Base-by-base conservation (phyloP, 2,113 vertebrate genomes). In the Podarcis cretensis region DNA sequence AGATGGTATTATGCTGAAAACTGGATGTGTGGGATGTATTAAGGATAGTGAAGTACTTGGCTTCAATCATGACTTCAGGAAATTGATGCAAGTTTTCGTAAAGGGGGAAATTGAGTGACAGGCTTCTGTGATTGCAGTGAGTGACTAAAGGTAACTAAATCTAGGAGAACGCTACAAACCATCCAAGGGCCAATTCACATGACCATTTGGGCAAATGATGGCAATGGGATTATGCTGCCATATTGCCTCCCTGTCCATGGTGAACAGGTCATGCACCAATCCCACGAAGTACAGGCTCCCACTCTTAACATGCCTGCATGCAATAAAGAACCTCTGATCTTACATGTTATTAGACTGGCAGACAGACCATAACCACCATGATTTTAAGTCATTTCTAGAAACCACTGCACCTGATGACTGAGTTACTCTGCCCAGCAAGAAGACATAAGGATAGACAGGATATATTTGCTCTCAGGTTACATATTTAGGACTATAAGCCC, bases 1-100 rank as follows among this genome's bases (percentile, higher is more conserved):
- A 87, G 78, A 87, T 81, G 35, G 68, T 40, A 87, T 87, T 77
- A 77, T 37, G 59, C 65, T 84, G 74, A 89, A 84, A 83, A 88
- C 68, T 27, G 74, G 63, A 21, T 68, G 20, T 88, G 71, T 83
- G 80, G 20, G 25, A 57, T 21, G 13, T 68, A 35, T 68, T 83
- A 75, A 76, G 35, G 40, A 78, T 40, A 89, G 78, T 37, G 43
- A 21, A 89, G 75, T 32, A 78, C 40, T 78, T 21, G n/a, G 68
- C 43, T 74, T 77, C 65, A 83, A 69, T 8, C 63, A 8, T 69
- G n/a, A 16, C 68, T 76, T 77, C 8, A 7, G 30, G 43, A 43
- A 20, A 14, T 59, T 59, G 25, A 66, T 77, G 14, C 23, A 87
- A 25, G 32, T 66, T 27, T 83, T 83, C 68, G 23, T 77, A 88